Evolutionary conservation across 1,140 invertebrate genomes (phyloP).

Genomic region (Hypothenemus hampei): DNA sequence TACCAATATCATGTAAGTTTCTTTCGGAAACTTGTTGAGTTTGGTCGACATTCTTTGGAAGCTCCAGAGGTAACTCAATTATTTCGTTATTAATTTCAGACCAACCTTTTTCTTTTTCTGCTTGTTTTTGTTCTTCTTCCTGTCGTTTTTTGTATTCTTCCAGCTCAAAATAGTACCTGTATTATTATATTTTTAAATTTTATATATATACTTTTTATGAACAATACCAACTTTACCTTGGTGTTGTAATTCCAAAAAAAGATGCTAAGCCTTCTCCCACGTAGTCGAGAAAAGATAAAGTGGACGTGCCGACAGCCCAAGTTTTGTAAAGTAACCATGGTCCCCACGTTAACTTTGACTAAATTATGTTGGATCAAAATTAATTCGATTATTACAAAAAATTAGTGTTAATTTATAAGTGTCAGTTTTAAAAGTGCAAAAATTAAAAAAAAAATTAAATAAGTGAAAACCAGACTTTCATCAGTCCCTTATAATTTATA

Average conservation of each 20-base stretch:
- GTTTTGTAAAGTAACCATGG: conserved; percentile 71
- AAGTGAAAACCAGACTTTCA: no score
- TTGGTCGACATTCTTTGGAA: conserved; percentile 18
- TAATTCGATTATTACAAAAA: neutral
- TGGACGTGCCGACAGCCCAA: conserved; percentile 56
- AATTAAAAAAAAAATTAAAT: no score
- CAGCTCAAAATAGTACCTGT: conserved; percentile 87
- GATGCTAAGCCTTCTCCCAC: conserved; percentile 77
- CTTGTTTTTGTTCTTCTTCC: conserved; percentile 50
- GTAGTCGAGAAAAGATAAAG: conserved; percentile 73
- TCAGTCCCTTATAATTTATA: no score
- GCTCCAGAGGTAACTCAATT: conserved; percentile 22
- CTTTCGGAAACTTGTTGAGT: no score
- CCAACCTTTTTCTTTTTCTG: conserved; percentile 48
- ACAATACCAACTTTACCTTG: conserved; percentile 40
- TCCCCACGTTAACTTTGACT: conserved; percentile 55
- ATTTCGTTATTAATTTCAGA: conserved; percentile 22
- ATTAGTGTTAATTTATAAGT: no score
- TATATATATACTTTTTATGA: neutral
- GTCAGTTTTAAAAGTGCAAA: no score
- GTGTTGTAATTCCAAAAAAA: conserved; percentile 85
- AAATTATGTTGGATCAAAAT: conserved; percentile 12
- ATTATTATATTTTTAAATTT: neutral
- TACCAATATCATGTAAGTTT: no score
- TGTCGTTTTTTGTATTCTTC: conserved; percentile 68